A percentile compares a stretch with the other conserved stretches of the same genome.
These are phyloP conservation scores for Phyllostomus discolor DNA, from an alignment of 2,113 vertebrate genomes.

Conservation along the genomic window DNA sequence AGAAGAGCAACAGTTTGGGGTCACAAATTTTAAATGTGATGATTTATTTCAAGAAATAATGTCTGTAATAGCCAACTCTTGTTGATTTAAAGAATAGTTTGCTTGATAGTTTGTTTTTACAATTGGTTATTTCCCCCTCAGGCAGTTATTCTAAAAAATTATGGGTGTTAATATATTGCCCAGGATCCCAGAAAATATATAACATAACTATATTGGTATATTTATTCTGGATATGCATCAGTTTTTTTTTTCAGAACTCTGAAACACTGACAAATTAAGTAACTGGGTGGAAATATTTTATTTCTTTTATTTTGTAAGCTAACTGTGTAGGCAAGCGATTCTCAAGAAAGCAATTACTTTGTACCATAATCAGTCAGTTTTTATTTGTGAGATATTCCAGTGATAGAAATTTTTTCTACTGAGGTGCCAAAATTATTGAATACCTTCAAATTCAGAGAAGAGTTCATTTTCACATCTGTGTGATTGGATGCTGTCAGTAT, in stretches of 20 bases:
- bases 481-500: neutral
- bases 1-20: constrained; percentile 61
- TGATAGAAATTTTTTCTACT: neutral
- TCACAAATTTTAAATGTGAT: constrained; percentile 71
- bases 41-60: constrained; percentile 53
- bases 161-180: neutral
- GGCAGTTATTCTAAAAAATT: constrained; percentile 48
- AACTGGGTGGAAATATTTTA: neutral
- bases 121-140: neutral
- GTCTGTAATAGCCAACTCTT: constrained; percentile 48
- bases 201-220: neutral
- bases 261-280: constrained; percentile 10
- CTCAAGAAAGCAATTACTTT: neutral
- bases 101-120: neutral
- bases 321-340: neutral
- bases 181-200: neutral
- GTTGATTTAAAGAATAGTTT: constrained; percentile 15
- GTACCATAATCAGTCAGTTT: neutral
- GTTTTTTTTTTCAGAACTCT: neutral
- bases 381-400: neutral
- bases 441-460: neutral
- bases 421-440: neutral
- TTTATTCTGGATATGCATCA: neutral
- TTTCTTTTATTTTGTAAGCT: neutral
- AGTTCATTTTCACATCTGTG: neutral